These are phyloP conservation scores for Oreochromis grahami DNA, from an alignment of 2,797 vertebrate genomes.

Conservation along the genomic window DNA sequence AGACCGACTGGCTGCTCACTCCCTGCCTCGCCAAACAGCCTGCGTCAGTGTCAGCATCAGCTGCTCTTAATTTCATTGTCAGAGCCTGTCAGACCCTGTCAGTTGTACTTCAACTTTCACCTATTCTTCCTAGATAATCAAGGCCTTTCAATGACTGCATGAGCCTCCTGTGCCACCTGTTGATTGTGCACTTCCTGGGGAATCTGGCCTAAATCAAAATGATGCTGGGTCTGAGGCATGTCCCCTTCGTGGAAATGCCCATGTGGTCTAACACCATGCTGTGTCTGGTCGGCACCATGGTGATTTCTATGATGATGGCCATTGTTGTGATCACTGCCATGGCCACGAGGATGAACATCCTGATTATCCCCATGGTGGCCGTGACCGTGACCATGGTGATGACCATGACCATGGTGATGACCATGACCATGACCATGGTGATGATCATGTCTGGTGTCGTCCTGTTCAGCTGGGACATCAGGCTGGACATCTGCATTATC, in stretches of 20 bases:
- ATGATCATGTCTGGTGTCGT: neutral
- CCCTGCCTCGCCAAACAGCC: slow-evolving; percentile 78
- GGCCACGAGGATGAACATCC: neutral
- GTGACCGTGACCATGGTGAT: slow-evolving; percentile 7
- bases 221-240: slow-evolving; percentile 12
- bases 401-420: slow-evolving; percentile 8
- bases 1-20: slow-evolving; percentile 67
- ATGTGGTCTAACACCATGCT: slow-evolving; percentile 12
- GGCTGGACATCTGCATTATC: slow-evolving; percentile 29
- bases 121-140: slow-evolving; percentile 62
- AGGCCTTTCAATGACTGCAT: slow-evolving; percentile 27
- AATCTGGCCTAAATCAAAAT: slow-evolving; percentile 34
- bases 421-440: neutral
- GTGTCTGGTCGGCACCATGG: slow-evolving; percentile 1
- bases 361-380: slow-evolving; percentile 10
- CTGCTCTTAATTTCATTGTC: slow-evolving; percentile 66
- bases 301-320: slow-evolving; percentile 41
- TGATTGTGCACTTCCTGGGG: slow-evolving; percentile 29
- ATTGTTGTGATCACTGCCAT: neutral
- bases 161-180: slow-evolving; percentile 31
- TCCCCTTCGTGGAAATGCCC: slow-evolving; percentile 11
- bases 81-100: slow-evolving; percentile 73
- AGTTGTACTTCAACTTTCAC: slow-evolving; percentile 83
- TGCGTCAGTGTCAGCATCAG: slow-evolving; percentile 97
- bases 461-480: slow-evolving; percentile 21